These are phyloP conservation scores for Aelia acuminata DNA, from an alignment of 2,888 invertebrate genomes.

Conservation along the genomic window DNA sequence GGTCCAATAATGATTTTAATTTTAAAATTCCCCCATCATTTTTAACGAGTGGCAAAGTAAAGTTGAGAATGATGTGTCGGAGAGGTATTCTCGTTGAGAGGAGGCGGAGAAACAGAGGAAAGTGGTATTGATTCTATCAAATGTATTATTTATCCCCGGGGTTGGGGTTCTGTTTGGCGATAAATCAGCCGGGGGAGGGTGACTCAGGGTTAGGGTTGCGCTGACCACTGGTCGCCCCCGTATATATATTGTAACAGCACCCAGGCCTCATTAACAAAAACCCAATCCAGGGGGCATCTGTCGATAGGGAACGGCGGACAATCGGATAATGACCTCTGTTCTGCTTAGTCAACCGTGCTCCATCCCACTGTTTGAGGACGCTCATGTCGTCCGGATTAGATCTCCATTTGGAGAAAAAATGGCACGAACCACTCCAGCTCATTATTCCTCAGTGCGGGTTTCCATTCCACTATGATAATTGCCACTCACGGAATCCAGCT, in stretches of 20 bases:
- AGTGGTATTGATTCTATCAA: conserved; percentile 51
- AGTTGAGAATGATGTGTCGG: neutral
- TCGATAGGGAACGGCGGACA: neutral
- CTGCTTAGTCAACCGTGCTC: neutral
- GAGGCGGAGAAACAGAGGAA: neutral
- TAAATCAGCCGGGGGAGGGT: conserved; percentile 51
- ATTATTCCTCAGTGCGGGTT: neutral
- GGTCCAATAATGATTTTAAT: too few relatives aligned
- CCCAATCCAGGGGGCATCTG: conserved; percentile 21
- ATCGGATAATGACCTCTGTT: conserved; percentile 37
- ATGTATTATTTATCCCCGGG: conserved; percentile 54
- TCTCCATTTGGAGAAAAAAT: conserved; percentile 31
- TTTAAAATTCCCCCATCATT: too few relatives aligned
- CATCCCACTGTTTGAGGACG: neutral
- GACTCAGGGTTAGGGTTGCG: conserved; percentile 35
- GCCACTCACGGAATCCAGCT: neutral
- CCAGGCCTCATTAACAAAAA: conserved; percentile 15
- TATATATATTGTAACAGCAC: conserved; percentile 21
- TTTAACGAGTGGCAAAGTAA: neutral
- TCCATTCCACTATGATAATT: neutral
- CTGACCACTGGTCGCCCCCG: conserved; percentile 52
- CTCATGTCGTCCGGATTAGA: neutral
- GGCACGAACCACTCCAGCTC: neutral
- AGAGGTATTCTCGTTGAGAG: neutral
- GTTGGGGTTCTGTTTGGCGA: conserved; percentile 20